These are phyloP conservation scores for Catamblyrhynchus diadema DNA, from an alignment of 2,797 vertebrate species.

Conservation along the genomic window DNA sequence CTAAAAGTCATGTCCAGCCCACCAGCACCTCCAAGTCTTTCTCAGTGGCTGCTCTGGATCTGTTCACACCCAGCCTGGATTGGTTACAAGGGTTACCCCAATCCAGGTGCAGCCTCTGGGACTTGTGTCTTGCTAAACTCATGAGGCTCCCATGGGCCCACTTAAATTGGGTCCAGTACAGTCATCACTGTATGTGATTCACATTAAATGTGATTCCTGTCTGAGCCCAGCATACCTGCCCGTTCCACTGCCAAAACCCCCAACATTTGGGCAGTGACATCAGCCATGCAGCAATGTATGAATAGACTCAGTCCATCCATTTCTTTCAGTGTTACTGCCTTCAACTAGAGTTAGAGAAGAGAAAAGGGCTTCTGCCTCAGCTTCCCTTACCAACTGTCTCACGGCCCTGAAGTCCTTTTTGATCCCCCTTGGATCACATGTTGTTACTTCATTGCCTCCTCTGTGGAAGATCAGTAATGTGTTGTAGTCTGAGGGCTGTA, in stretches of 20 bases:
- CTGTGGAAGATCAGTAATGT: fast-evolving
- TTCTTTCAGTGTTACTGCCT: background rate
- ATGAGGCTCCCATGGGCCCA: fast-evolving
- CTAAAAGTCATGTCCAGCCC: background rate
- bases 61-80: background rate
- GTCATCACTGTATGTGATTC: no score
- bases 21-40: background rate
- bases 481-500: background rate
- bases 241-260: background rate
- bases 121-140: background rate
- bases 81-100: fast-evolving
- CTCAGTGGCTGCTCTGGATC: background rate
- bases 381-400: background rate
- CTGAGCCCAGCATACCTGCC: background rate
- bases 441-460: background rate
- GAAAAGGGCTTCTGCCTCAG: background rate
- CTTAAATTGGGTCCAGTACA: background rate
- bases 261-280: background rate
- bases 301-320: background rate
- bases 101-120: background rate
- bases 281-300: no score
- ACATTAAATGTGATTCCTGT: background rate
- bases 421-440: fast-evolving
- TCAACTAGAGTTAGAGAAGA: background rate
- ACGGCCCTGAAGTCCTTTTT: background rate